These are phyloP conservation scores for Budorcas taxicolor DNA, from an alignment of 2,113 vertebrate species.

Conservation along the genomic window DNA sequence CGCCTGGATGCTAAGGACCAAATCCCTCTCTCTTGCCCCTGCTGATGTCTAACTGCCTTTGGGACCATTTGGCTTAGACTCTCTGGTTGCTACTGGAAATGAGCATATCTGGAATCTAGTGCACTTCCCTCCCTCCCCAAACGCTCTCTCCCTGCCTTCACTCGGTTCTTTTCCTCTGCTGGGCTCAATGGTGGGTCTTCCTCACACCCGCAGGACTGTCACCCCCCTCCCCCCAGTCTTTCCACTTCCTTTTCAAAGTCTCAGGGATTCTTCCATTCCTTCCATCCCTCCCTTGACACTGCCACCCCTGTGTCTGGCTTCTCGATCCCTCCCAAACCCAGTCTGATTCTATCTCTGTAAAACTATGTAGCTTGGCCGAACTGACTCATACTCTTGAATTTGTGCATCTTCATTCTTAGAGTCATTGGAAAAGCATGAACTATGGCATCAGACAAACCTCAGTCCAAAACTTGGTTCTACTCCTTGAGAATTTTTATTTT, in stretches of 20 bases:
- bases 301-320: not conserved
- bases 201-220: not conserved
- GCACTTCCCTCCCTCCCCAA: not conserved
- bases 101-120: not conserved
- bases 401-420: not conserved
- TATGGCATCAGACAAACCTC: not conserved
- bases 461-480: not conserved
- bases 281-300: not conserved
- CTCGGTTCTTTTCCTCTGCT: not conserved
- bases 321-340: not conserved
- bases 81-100: not conserved
- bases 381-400: not conserved
- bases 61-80: not conserved
- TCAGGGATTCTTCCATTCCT: not conserved
- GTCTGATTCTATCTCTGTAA: not conserved
- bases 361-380: not conserved
- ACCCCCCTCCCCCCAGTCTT: not conserved
- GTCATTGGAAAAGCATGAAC: not conserved
- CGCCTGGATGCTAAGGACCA: not conserved
- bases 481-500: not conserved
- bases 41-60: not conserved
- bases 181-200: not conserved
- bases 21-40: not conserved
- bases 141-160: not conserved
- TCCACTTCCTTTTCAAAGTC: not conserved